Conservation (phyloP, 2,797 vertebrate genomes). For the Hypotaenidia philippensis region DNA sequence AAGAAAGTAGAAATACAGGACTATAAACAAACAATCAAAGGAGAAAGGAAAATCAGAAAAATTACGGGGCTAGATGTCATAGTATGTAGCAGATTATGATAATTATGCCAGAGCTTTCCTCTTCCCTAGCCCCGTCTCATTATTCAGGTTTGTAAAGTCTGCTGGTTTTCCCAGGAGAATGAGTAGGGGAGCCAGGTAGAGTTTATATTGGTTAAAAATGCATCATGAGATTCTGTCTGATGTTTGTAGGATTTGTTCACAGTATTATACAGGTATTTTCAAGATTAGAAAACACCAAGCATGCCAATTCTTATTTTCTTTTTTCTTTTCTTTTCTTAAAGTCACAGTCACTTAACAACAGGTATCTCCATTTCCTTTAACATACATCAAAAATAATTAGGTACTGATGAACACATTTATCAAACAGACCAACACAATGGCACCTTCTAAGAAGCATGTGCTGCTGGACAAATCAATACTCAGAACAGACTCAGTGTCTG, state of each 20-base stretch:
- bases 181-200: not conserved
- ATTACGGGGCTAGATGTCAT: not conserved
- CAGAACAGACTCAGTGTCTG: conserved; percentile 57
- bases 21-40: not conserved
- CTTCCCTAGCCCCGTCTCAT: not conserved
- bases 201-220: not conserved
- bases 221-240: not conserved
- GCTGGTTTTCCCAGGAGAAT: not conserved
- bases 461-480: conserved; percentile 57
- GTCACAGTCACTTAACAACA: not conserved
- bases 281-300: not conserved
- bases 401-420: conserved; percentile 1
- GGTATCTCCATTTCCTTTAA: not conserved
- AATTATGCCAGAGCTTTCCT: not conserved
- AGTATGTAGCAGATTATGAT: not conserved
- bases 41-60: not conserved
- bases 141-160: not conserved
- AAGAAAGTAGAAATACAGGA: not conserved
- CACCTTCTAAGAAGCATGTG: conserved; percentile 28
- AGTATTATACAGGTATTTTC: not conserved
- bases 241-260: not conserved
- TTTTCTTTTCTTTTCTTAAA: not conserved
- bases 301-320: not conserved
- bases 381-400: not conserved
- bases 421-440: conserved; percentile 22